Evolutionary conservation across 2,113 vertebrate genomes (phyloP).

Genomic region (Peromyscus leucopus): DNA sequence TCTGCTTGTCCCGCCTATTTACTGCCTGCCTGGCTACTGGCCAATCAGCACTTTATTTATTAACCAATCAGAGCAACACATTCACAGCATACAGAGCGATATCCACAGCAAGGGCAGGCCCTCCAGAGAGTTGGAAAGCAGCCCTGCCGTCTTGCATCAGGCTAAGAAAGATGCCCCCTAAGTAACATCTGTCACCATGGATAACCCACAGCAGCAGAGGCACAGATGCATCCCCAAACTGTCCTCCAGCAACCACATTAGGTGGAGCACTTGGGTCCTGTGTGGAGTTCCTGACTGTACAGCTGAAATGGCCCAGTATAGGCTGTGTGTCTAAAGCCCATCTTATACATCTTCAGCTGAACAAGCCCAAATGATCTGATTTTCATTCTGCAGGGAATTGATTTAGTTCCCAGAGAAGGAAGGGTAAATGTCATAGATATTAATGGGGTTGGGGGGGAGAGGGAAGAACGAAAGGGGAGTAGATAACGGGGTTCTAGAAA

Average conservation of each 20-base stretch:
- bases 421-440: conserved; percentile 37
- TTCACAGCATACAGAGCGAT: too few relatives aligned
- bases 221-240: rapidly evolving
- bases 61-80: too few relatives aligned
- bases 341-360: background rate
- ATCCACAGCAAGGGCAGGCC: background rate
- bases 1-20: too few relatives aligned
- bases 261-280: background rate
- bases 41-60: too few relatives aligned
- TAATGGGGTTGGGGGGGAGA: background rate
- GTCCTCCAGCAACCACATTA: background rate
- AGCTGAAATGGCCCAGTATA: background rate
- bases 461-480: background rate
- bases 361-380: background rate
- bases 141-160: background rate
- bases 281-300: background rate
- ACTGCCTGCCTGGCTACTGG: too few relatives aligned
- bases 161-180: too few relatives aligned
- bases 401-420: conserved; percentile 64
- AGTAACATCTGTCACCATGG: background rate
- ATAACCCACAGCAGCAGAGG: background rate
- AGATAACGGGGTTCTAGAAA: conserved; percentile 65
- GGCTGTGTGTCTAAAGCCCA: background rate
- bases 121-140: too few relatives aligned
- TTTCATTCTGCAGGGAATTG: conserved; percentile 61